Evolutionary conservation across 2,113 vertebrate genomes (phyloP), one percentile per base, ranked within the genome.

Genomic region (Benitochromis conjunctus): DNA sequence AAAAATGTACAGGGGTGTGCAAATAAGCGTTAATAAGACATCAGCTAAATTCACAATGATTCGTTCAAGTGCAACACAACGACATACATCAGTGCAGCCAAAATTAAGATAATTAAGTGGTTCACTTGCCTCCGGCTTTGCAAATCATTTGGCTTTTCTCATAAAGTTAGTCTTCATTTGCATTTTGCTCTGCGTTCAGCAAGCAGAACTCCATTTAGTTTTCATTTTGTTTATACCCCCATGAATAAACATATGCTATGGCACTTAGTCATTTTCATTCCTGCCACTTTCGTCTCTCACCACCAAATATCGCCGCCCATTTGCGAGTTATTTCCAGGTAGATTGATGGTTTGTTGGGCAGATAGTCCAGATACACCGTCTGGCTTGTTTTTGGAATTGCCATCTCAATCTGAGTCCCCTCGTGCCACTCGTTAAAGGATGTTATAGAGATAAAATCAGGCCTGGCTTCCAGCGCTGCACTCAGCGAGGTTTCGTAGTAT

Each of bases 391-490:
- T 99, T 10, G 99, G 99, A 46, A 99, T 48, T 13, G 99, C 98
- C 87, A 96, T 97, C 95, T 99, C 99, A 85, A 99, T 99, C 89
- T 99, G 99, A 34, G 99, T 98, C 66, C 98, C 99, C 93, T 99
- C 99, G 4, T 99, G 99, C 99, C 99, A 99, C 84, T 99, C 99
- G 64, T 99, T 99, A 82, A 99, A 99, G 19, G 99, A 99, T 0
- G 99, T 99, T 69, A 99, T 96, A 0, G 99, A 98, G 90, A 99
- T 97, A 13, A 98, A 94, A 92, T 97, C 97, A 3, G 98, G 97
- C 10, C 95, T 94, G 19, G 97, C 95, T 21, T 97, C 83, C 29
- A 99, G 90, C 0, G 99, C 98, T 2, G 97, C 96, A 7, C 94
- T 97, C 81, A 99, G 95, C 0, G 97, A 96, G 9, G 96, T 98